Base-by-base conservation (phyloP, 2,113 vertebrate species). In the Mormyrus lacerda region DNA sequence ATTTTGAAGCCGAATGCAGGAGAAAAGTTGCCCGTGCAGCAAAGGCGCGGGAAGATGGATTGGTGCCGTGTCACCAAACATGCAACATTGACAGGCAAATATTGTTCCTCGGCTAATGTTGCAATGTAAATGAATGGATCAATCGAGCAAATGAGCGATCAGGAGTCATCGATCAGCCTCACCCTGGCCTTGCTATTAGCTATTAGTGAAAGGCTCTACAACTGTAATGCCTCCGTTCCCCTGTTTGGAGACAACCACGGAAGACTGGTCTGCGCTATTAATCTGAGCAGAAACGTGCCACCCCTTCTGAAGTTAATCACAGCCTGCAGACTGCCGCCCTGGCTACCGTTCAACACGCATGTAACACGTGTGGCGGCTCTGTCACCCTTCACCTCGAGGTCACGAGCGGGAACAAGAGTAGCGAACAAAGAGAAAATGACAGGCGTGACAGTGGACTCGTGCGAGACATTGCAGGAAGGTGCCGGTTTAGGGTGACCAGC, bases 51-150 rank as follows among this genome's bases (percentile, higher is more conserved):
- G 13, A 55, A 69, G 47, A 87, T 79, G 73, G 73, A 79, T 79
- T 39, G 73, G 35, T 1, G 35, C 35, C 44, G 35, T 65, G 39
- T 45, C 65, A 69, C 47, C 85, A 51, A 89, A 88, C 91, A 89
- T 88, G 73, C 91, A 91, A 87, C 90, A 93, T 90, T 91, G 92
- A 93, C 93, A 94, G 91, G 93, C 92, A 95, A 95, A 95, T 94
- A 95, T 93, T 95, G 94, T 94, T 92, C 91, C 90, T 92, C 91
- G 93, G 91, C 91, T 94, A 93, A 94, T 92, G 92, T 91, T 92
- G 92, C 93, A 93, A 91, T 93, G 92, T 91, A 91, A 91, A 93
- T 94, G 91, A 95, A 94, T 94, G 91, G 92, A 95, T 95, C 94
- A 93, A 95, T 96, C 91, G 94, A 94, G 94, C 92, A 93, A 91